Base-by-base conservation (phyloP, 2,113 vertebrate genomes). In the Atherinomorus stipes region DNA sequence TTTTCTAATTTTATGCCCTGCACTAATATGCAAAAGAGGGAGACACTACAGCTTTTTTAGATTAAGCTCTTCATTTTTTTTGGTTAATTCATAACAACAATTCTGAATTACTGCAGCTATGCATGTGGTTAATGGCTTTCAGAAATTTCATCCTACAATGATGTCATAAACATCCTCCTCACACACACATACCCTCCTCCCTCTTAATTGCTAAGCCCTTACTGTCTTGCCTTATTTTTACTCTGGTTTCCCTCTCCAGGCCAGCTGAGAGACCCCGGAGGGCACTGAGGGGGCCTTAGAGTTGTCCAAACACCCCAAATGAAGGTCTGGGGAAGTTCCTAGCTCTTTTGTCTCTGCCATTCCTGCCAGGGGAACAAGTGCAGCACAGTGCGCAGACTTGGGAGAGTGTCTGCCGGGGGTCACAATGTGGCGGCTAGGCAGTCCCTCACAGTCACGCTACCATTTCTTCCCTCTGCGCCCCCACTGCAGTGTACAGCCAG, bases 271-370 rank as follows among this genome's bases (percentile, higher is more conserved):
- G 78, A 73, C 67, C 86, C 85, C 86, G 65, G 64, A 45, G 76
- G 91, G 88, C 75, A 80, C 60, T 1, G 64, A 84, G 67, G 85
- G 74, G 92, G 88, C 83, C 85, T 85, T 77, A 28, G 85, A 90
- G 91, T 93, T 92, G 88, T 93, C 87, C 88, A 92, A 93, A 93
- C 78, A 78, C 67, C 71, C 81, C 61, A 91, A 91, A 86, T 88
- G 87, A 83, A 90, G 92, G 90, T 93, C 78, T 38, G 83, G 87
- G 89, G 86, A 42, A 7, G 82, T 89, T 84, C 90, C 79, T 85
- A 51, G 78, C 75, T 87, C 90, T 80, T 87, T 88, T 90, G 26
- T 0, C 75, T 85, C 85, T 52, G 57, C 71, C 81, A 2, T 0
- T 75, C 87, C 13, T 0, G 78, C 80, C 87, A 22, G 71, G 65